phyloP scores from a whole-genome alignment of 2,888 invertebrate species.

The Altica lythri region DNA sequence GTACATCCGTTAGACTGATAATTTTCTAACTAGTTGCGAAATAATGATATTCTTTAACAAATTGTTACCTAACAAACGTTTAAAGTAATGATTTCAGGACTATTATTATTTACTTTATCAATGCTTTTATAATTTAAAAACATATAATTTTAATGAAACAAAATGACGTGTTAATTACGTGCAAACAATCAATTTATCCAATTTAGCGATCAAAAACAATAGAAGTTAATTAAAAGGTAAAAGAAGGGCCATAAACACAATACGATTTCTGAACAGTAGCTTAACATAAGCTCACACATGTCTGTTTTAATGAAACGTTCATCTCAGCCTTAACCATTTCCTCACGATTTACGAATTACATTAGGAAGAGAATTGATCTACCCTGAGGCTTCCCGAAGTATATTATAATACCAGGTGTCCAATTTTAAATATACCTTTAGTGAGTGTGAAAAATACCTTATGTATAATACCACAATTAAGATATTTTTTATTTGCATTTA shows the following conservation, averaged over 20 bases:
- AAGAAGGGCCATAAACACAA: constrained; percentile 24
- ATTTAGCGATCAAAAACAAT: constrained; percentile 18
- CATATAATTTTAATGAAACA: not conserved
- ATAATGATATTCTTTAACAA: too few species aligned
- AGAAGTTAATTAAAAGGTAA: constrained; percentile 26
- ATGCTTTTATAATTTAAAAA: too few species aligned
- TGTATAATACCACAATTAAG: too few species aligned
- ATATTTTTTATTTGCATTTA: too few species aligned
- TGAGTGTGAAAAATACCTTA: too few species aligned
- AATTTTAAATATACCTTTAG: not conserved
- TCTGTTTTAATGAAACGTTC: constrained; percentile 31
- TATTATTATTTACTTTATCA: too few species aligned
- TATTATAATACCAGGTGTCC: constrained; percentile 20
- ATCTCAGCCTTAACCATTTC: constrained; percentile 29
- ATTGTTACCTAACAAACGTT: too few species aligned
- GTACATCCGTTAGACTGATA: too few species aligned
- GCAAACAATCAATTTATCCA: constrained; percentile 18
- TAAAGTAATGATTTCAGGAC: too few species aligned
- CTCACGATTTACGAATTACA: constrained; percentile 33
- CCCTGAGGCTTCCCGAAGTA: constrained; percentile 21
- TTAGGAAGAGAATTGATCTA: constrained; percentile 31
- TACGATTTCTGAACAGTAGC: constrained; percentile 30
- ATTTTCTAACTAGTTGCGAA: too few species aligned
- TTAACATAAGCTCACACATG: constrained; percentile 29
- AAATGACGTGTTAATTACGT: constrained; percentile 13